These are phyloP conservation scores for Philypnodon macrostomus DNA, from an alignment of 2,797 vertebrate species.

Conservation along the genomic window DNA sequence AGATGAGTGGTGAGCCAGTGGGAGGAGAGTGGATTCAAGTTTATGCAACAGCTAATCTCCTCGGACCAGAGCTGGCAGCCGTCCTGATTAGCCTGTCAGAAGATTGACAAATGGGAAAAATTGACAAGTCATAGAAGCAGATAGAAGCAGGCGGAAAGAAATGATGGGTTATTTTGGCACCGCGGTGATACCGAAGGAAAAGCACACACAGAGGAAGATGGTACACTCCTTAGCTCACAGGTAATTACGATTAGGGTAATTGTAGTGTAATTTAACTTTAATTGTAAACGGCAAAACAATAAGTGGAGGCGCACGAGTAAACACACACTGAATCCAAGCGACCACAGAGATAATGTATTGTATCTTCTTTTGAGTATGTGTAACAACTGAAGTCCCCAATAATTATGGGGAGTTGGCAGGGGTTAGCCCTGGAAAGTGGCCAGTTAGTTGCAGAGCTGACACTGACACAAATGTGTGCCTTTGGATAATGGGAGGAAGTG, in stretches of 20 bases:
- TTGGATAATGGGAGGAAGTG: no score
- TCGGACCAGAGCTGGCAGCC: slow-evolving; percentile 18
- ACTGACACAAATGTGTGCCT: no score
- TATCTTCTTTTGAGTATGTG: no score
- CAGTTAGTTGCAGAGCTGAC: no score
- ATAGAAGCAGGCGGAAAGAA: not conserved
- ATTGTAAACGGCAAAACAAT: slow-evolving; percentile 57
- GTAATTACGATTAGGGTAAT: slow-evolving; percentile 55
- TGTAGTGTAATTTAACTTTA: slow-evolving; percentile 53
- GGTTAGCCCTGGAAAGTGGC: no score
- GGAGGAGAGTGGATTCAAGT: slow-evolving; percentile 13
- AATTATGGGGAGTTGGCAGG: no score
- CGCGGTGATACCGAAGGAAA: slow-evolving; percentile 22
- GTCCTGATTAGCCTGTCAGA: slow-evolving; percentile 22
- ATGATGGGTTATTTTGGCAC: slow-evolving; percentile 18
- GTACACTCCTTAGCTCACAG: slow-evolving; percentile 25
- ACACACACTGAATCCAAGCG: slow-evolving; percentile 22
- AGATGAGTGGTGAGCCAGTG: slow-evolving; percentile 15
- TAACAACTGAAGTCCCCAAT: no score
- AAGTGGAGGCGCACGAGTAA: slow-evolving; percentile 31
- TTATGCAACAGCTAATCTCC: slow-evolving; percentile 19
- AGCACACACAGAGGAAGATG: slow-evolving; percentile 16
- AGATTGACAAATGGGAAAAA: slow-evolving; percentile 20
- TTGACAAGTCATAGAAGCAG: slow-evolving; percentile 8
- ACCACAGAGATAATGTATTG: no score